Conservation (phyloP, 1,140 invertebrate species). For the Monomorium pharaonis region DNA sequence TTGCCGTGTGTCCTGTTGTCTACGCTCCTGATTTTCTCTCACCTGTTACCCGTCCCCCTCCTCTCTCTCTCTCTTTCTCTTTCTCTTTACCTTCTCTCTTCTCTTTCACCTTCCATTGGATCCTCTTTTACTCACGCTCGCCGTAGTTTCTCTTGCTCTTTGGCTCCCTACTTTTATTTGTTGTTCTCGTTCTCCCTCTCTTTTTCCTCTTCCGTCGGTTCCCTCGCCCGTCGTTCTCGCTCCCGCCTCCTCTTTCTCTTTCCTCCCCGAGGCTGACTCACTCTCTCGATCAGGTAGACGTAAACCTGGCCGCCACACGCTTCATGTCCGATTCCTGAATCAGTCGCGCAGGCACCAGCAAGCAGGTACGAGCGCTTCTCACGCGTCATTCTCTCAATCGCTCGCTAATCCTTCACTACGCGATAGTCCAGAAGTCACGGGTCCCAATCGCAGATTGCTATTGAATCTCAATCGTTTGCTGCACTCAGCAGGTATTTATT, state of each 20-base stretch:
- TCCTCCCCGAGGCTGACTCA: slow-evolving; percentile 61
- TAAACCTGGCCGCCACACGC: slow-evolving; percentile 71
- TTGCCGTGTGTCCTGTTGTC: not conserved
- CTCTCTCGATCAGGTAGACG: slow-evolving; percentile 74
- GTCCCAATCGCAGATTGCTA: not conserved
- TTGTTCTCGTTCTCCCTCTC: slow-evolving; percentile 35
- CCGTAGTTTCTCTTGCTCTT: slow-evolving; percentile 43
- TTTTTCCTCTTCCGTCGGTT: slow-evolving; percentile 23
- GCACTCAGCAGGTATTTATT: slow-evolving; percentile 31
- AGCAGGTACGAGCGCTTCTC: slow-evolving; percentile 63
- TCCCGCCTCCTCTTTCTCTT: slow-evolving; percentile 41
- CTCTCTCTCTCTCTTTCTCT: not conserved
- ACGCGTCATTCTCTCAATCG: not conserved
- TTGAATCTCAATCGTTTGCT: not conserved
- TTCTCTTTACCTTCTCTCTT: not conserved
- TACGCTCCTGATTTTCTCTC: slow-evolving; percentile 61
- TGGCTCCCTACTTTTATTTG: slow-evolving; percentile 59
- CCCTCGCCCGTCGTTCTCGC: slow-evolving; percentile 40
- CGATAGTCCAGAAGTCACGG: not conserved
- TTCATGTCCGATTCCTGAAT: slow-evolving; percentile 78
- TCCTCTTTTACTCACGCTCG: slow-evolving; percentile 12
- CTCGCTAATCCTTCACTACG: not conserved
- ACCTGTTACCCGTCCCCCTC: slow-evolving; percentile 64
- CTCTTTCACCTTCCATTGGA: not conserved
- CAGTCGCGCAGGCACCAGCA: slow-evolving; percentile 79